A percentile compares a stretch with the other conserved stretches of the same genome.
Evolutionary conservation across 2,113 vertebrate species (phyloP).

Genomic region (Paratilapia polleni): DNA sequence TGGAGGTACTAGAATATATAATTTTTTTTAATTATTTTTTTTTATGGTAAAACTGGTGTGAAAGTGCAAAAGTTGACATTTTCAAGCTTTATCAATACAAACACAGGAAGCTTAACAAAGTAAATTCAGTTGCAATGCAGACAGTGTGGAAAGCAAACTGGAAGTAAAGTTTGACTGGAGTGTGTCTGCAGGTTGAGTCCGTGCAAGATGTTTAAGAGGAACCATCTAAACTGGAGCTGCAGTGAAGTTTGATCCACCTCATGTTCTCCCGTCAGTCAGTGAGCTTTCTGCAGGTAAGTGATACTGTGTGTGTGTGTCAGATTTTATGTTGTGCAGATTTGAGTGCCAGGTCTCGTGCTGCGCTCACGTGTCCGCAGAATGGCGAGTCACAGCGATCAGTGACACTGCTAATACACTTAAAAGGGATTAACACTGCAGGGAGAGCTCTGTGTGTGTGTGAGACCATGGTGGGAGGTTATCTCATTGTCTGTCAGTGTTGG

Average conservation of each 20-base stretch:
- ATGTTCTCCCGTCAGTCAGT: background rate
- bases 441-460: background rate
- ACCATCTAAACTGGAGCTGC: background rate
- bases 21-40: no score
- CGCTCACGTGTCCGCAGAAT: slow-evolving; percentile 27
- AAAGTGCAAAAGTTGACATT: no score
- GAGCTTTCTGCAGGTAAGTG: background rate
- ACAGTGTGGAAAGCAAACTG: background rate
- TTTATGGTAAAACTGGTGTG: no score
- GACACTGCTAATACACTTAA: slow-evolving; percentile 54
- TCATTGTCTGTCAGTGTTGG: no score
- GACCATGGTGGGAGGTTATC: no score
- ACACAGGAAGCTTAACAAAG: background rate
- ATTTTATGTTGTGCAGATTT: slow-evolving; percentile 1
- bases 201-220: background rate
- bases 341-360: background rate
- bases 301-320: background rate
- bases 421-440: slow-evolving; percentile 26
- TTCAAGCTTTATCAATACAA: no score
- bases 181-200: background rate
- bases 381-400: background rate
- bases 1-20: no score
- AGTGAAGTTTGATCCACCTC: no score
- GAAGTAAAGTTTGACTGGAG: background rate
- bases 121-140: background rate